Evolutionary conservation across 2,113 vertebrate genomes (phyloP), one percentile per base, ranked within the genome.

Genomic region (Oryzias javanicus): DNA sequence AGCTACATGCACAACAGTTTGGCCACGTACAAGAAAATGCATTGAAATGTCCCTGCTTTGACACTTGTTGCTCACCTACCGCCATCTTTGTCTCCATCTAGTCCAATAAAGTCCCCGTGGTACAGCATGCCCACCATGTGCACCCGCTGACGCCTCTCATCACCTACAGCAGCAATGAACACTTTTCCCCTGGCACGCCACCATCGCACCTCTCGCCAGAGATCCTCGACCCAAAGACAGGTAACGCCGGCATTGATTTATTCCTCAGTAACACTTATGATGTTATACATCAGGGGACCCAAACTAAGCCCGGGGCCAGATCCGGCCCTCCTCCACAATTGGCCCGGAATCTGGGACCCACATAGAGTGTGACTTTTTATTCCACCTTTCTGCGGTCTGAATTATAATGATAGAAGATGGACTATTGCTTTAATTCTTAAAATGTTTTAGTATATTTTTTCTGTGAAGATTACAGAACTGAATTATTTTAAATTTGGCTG

Each of bases 91-190:
- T 64, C 27, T 68, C 16, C 46, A 56, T n/a, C 55, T 90, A 99
- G 97, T 95, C 96, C 16, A 98, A 97, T 89, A 98, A 98, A 89
- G 95, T 98, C 59, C 96, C 97, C 0, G 95, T 99, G 67, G 96
- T 98, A 35, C 96, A 98, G 86, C 96, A 96, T 13, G 91, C 92
- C 4, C 96, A 95, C 64, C 87, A 90, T 1, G 92, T 99, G 89
- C 97, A 99, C 84, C 97, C 97, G 0, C 79, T 99, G 92, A 98
- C 96, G 0, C 96, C 97, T 40, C 96, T 99, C 90, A 97, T 99
- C 93, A 98, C 96, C 89, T 99, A 99, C 93, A 98, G 96, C 93
- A 98, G 96, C 92, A 96, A 94, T 3, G 97, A 99, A 80, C 87
- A 88, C 76, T 86, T 88, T 82, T 88, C 85, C 42, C 85, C 86